Conservation (phyloP, 2,113 vertebrate species). For the Pseudopodoces humilis region DNA sequence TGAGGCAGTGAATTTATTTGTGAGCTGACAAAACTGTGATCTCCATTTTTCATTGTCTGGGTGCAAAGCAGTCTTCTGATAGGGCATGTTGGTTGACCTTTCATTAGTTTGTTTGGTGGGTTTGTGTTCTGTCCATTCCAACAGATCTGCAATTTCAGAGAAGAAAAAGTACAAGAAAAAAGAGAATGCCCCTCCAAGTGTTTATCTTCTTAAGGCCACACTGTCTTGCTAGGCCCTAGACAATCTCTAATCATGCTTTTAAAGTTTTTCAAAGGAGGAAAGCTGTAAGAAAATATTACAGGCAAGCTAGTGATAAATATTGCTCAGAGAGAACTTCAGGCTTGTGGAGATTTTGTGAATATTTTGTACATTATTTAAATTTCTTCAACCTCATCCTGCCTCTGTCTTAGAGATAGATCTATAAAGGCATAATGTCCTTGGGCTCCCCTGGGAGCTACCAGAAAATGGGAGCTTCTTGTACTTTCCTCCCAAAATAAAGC, state of each 20-base stretch:
- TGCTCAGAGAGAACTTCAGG: not conserved
- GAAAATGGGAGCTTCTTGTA: not conserved
- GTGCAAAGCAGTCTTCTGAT: not conserved
- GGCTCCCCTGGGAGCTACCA: not conserved
- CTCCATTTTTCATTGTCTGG: not conserved
- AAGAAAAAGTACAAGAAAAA: not conserved
- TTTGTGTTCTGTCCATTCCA: not conserved
- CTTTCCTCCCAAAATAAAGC: not conserved
- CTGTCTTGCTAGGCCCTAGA: not conserved
- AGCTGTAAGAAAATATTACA: not conserved
- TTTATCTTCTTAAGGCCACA: conserved; percentile 48
- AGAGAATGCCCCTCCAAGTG: not conserved
- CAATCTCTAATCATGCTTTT: conserved; percentile 4
- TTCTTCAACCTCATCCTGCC: not conserved
- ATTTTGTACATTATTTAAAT: not conserved
- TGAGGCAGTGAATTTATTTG: not conserved
- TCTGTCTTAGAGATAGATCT: not conserved
- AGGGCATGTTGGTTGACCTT: not conserved
- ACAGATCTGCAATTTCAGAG: not conserved
- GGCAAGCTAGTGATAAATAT: not conserved
- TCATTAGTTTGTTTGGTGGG: not conserved
- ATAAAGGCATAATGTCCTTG: not conserved
- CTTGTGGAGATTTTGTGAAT: not conserved
- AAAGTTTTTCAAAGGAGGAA: conserved; percentile 30
- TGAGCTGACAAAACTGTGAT: not conserved